These are phyloP conservation scores for Eilema caniola DNA, from an alignment of 2,888 invertebrate genomes.

Conservation along the genomic window DNA sequence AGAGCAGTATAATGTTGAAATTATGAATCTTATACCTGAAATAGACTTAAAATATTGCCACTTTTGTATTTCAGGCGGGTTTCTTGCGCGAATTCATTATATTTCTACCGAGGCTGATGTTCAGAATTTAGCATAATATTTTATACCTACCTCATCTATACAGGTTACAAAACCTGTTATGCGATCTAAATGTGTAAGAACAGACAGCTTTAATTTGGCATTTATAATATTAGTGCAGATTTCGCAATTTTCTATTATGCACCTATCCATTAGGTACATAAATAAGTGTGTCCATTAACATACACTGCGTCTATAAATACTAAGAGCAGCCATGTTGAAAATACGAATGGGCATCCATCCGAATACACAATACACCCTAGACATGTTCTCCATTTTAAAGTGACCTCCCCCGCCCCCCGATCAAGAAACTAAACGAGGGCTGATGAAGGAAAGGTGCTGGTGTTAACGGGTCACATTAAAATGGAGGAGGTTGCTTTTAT, in stretches of 20 bases:
- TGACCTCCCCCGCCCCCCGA: slow-evolving; percentile 37
- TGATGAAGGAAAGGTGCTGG: slow-evolving; percentile 24
- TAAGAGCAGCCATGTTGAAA: slow-evolving; percentile 63
- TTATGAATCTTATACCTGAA: neutral
- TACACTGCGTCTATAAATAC: slow-evolving; percentile 49
- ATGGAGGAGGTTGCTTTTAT: slow-evolving; percentile 53
- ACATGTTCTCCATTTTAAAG: slow-evolving; percentile 42
- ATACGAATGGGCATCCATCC: slow-evolving; percentile 60
- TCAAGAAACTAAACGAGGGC: slow-evolving; percentile 19
- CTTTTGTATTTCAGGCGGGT: neutral
- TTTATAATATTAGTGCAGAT: too few species aligned
- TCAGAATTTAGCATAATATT: neutral
- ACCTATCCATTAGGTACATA: neutral
- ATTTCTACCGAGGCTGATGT: neutral
- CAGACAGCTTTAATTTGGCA: too few species aligned
- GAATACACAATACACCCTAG: slow-evolving; percentile 59
- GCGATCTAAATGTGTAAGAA: too few species aligned
- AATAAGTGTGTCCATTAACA: slow-evolving; percentile 19
- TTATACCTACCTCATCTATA: too few species aligned
- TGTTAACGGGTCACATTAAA: slow-evolving; percentile 39
- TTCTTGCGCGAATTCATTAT: neutral
- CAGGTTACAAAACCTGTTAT: too few species aligned
- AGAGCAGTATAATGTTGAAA: neutral
- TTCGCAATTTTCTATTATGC: neutral
- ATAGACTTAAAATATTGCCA: neutral